Conservation (phyloP, 2,113 vertebrate genomes). For the Prunella himalayana region DNA sequence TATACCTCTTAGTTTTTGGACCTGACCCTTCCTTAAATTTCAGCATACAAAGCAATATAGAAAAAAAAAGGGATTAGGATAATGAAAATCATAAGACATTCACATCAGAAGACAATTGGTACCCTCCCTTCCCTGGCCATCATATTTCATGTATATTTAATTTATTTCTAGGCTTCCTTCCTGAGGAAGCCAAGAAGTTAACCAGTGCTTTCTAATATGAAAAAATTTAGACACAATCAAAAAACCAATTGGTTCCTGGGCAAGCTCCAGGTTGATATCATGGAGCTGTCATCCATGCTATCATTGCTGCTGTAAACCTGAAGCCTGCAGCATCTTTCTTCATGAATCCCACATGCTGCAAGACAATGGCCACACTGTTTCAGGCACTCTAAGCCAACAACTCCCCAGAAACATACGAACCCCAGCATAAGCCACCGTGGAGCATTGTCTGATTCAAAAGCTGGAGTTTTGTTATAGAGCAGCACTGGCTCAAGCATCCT, state of each 20-base stretch:
- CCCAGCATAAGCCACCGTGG: not conserved
- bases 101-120: not conserved
- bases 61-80: not conserved
- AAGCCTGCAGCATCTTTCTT: not conserved
- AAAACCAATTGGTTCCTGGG: accelerated
- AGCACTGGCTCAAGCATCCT: not conserved
- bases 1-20: not conserved
- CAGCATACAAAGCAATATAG: not conserved
- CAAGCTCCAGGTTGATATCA: not conserved
- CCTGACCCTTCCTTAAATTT: not conserved
- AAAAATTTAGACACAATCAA: not conserved
- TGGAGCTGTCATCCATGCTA: not conserved
- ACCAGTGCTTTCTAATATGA: not conserved
- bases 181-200: not conserved
- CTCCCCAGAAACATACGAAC: not conserved
- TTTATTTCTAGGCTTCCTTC: not conserved
- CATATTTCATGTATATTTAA: not conserved
- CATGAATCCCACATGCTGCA: not conserved
- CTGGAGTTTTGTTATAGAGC: not conserved
- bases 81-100: not conserved
- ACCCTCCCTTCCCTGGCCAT: not conserved
- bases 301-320: not conserved
- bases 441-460: not conserved
- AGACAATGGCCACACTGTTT: not conserved
- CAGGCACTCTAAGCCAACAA: not conserved